These are phyloP conservation scores for Oxyura jamaicensis DNA, from an alignment of 2,113 vertebrate genomes.

Conservation along the genomic window DNA sequence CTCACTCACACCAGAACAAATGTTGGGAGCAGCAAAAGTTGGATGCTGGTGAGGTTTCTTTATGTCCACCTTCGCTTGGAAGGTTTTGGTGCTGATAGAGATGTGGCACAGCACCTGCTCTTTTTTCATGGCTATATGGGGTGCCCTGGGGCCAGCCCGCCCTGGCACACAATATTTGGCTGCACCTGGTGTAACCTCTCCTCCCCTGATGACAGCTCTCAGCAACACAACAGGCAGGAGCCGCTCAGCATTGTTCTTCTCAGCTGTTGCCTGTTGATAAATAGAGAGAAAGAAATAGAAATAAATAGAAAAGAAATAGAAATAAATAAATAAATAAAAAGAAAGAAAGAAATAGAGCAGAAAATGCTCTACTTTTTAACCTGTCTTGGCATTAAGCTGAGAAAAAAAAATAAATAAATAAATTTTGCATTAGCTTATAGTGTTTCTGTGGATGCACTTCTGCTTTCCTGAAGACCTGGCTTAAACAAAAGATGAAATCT, in stretches of 20 bases:
- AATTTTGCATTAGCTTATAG: not conserved
- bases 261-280: not conserved
- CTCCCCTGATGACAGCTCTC: not conserved
- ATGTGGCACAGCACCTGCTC: not conserved
- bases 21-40: not conserved
- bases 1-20: constrained; percentile 24
- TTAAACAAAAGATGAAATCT: not conserved
- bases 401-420: not conserved
- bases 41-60: not conserved
- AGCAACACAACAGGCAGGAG: not conserved
- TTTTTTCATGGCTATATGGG: accelerated
- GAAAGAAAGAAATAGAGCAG: not conserved
- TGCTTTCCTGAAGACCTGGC: not conserved
- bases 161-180: accelerated
- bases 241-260: not conserved
- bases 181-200: not conserved
- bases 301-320: too few species aligned
- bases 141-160: not conserved
- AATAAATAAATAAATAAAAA: too few species aligned
- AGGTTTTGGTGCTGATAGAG: not conserved
- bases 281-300: not conserved
- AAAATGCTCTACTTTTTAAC: not conserved
- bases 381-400: not conserved
- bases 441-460: not conserved
- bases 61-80: not conserved